phyloP scores from a whole-genome alignment of 2,797 vertebrate genomes.

The Tiaroga cobitis region DNA sequence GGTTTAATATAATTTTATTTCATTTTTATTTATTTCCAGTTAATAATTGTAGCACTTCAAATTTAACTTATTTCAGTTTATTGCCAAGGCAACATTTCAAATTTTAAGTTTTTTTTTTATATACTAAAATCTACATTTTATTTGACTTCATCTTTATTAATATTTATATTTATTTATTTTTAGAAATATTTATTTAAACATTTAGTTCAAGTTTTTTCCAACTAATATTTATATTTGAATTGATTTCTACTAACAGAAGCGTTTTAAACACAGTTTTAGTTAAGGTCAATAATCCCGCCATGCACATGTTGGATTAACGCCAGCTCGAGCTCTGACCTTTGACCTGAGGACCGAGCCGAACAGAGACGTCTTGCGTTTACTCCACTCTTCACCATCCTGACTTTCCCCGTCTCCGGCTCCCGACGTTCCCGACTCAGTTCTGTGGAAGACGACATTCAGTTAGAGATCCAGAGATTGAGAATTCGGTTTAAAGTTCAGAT shows the following conservation, averaged over 20 bases:
- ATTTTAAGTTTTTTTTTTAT: neutral
- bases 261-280: neutral
- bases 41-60: neutral
- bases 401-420: neutral
- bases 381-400: slow-evolving; percentile 4
- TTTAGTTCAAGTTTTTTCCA: too few relatives aligned
- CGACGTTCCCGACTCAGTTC: slow-evolving; percentile 7
- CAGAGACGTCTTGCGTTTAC: slow-evolving; percentile 32
- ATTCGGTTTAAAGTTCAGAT: neutral
- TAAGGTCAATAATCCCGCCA: too few relatives aligned
- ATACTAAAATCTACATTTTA: neutral
- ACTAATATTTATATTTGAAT: neutral
- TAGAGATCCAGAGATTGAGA: neutral
- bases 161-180: too few relatives aligned
- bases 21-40: neutral
- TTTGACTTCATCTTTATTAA: neutral
- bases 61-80: neutral
- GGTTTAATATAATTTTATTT: neutral
- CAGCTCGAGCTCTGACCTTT: slow-evolving; percentile 59
- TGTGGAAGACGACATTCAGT: slow-evolving; percentile 42
- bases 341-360: slow-evolving; percentile 55
- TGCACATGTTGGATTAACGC: neutral
- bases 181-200: neutral
- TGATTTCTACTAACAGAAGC: neutral
- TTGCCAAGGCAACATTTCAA: neutral